Evolutionary conservation across 1,140 invertebrate genomes (phyloP), one percentile per base, ranked within the genome.

Genomic region (Lepidostoma basale): DNA sequence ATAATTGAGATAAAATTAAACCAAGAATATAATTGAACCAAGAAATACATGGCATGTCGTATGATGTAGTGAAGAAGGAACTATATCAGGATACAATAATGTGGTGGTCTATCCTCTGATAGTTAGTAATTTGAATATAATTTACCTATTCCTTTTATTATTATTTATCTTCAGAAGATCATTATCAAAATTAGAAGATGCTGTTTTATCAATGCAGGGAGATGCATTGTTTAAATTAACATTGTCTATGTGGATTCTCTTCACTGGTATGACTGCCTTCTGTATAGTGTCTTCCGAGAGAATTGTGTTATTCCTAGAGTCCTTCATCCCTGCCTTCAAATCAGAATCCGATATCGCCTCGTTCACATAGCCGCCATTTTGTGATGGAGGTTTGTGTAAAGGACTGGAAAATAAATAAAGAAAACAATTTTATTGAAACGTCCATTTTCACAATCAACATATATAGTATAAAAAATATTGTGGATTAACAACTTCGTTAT

Each of bases 321-420:
- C 72, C 25, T 70, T 73, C 58, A 73, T 73, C 0, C 62, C 60
- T 12, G 68, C 70, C 54, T 73, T 73, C 1, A 78, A 83, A 70
- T 86, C 85, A 8, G 84, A 81, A 68, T 87, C 85, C 3, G 84
- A 84, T 62, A 85, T 89, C 69, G 84, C 85, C 77, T 92, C 90
- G 81, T 92, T 92, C 70, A 91, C 89, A 81, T 92, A 92, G 25
- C 90, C 90, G 28, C 90, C 89, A 68, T 80, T 81, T 33, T 83
- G 62, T 23, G 89, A 90, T 56, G 89, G 78, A 10, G 88, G 86
- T 44, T 86, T 77, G 73, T 87, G 87, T 22, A 84, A 85, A 14
- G 87, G 85, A 59, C 84, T 85, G 78, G 12, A 81, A 78, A 73
- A 68, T 74, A n/a, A 77, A 67, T 54, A 59, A 42, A 22, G 36